Evolutionary conservation across 2,797 vertebrate genomes (phyloP).

Genomic region (Ctenopoma multispine): DNA sequence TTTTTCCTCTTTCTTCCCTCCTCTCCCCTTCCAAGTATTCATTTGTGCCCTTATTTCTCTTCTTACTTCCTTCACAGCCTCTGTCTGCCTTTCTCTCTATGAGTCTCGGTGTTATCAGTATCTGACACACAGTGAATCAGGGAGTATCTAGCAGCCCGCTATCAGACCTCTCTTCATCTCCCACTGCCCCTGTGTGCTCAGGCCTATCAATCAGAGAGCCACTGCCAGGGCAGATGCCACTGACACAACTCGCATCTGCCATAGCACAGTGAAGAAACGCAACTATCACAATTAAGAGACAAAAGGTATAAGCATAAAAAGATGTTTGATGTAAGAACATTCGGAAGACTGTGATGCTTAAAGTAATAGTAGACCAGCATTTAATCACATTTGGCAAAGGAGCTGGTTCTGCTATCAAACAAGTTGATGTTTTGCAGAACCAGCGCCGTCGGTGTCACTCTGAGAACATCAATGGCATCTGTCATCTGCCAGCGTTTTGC

Average conservation of each 20-base stretch:
- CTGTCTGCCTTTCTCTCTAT: constrained; percentile 48
- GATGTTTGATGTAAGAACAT: neutral
- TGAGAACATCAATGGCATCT: too few relatives aligned
- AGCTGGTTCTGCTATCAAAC: too few relatives aligned
- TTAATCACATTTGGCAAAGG: too few relatives aligned
- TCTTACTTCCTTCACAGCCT: constrained; percentile 46
- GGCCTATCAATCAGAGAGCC: constrained; percentile 82
- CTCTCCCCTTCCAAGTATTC: constrained; percentile 50
- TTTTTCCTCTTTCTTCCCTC: constrained; percentile 25
- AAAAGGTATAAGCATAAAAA: neutral
- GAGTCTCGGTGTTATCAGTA: constrained; percentile 80
- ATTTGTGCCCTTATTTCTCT: constrained; percentile 68
- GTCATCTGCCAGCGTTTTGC: too few relatives aligned
- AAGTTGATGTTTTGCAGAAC: too few relatives aligned
- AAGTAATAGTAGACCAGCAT: too few relatives aligned
- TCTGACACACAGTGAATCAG: constrained; percentile 87
- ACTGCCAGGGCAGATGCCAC: constrained; percentile 61
- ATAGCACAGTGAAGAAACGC: constrained; percentile 4
- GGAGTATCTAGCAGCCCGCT: constrained; percentile 82
- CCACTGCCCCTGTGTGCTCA: constrained; percentile 77
- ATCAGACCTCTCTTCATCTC: constrained; percentile 86
- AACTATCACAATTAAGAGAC: constrained; percentile 34
- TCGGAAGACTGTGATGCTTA: neutral
- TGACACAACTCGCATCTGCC: constrained; percentile 14
- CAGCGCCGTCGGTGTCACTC: too few relatives aligned